Evolutionary conservation across 2,888 invertebrate genomes (phyloP).

Genomic region (Matsumyia berberina): DNA sequence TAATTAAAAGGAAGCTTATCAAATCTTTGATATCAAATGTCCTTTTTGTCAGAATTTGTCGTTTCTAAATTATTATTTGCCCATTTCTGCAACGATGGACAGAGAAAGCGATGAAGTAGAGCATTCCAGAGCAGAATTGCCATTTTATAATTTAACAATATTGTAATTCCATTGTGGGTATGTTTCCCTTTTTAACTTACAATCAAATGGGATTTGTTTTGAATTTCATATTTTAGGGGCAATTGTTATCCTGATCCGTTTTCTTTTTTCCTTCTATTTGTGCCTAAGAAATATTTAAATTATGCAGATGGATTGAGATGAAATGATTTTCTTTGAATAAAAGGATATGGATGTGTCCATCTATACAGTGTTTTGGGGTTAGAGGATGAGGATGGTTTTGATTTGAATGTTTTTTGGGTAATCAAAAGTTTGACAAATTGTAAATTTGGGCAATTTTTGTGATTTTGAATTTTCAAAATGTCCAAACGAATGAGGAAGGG

Average conservation of each 20-base stretch:
- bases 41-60: too few relatives aligned
- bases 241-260: conserved; percentile 5
- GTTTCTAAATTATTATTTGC: not conserved
- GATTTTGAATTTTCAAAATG: conserved; percentile 3
- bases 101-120: not conserved
- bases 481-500: not conserved
- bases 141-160: conserved; percentile 25
- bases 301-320: conserved; percentile 36
- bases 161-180: conserved; percentile 26
- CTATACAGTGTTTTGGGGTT: not conserved
- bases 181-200: conserved; percentile 21
- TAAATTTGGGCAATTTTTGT: not conserved
- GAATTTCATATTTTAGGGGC: conserved; percentile 20
- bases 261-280: not conserved
- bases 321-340: conserved; percentile 26
- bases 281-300: conserved; percentile 9
- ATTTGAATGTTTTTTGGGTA: conserved; percentile 14
- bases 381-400: not conserved
- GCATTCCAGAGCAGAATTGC: not conserved
- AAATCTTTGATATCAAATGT: too few relatives aligned
- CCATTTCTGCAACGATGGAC: not conserved
- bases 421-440: conserved; percentile 20
- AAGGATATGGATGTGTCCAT: conserved; percentile 13
- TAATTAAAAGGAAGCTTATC: too few relatives aligned
- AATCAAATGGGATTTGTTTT: conserved; percentile 36